Conservation (phyloP, 2,888 invertebrate species). For the Dimorphilus gyrociliatus region DNA sequence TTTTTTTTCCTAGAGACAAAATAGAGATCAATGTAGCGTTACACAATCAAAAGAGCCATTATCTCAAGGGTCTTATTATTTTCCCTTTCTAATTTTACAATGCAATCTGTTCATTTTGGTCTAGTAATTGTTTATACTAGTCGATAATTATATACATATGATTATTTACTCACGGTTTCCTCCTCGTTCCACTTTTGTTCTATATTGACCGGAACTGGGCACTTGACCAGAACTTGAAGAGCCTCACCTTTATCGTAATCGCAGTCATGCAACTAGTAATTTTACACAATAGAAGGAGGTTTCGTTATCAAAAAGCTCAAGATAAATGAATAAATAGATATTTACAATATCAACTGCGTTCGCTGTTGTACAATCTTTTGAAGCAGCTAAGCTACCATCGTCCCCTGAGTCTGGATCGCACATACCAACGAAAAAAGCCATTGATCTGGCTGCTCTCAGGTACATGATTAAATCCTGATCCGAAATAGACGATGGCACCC, state of each 20-base stretch:
- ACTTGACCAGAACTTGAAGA: constrained; percentile 84
- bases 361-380: constrained; percentile 89
- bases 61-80: too few relatives aligned
- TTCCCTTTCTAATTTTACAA: too few relatives aligned
- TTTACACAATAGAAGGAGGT: too few relatives aligned
- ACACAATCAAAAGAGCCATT: too few relatives aligned
- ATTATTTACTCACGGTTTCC: constrained; percentile 58
- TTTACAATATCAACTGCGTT: constrained; percentile 82
- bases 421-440: constrained; percentile 97
- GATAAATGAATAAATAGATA: constrained; percentile 13
- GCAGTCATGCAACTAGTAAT: constrained; percentile 67
- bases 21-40: too few relatives aligned
- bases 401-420: constrained; percentile 93
- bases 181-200: constrained; percentile 97
- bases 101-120: too few relatives aligned
- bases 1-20: too few relatives aligned
- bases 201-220: constrained; percentile 87
- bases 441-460: constrained; percentile 78
- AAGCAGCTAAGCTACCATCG: constrained; percentile 89
- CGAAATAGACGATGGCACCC: constrained; percentile 73
- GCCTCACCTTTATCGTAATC: constrained; percentile 93
- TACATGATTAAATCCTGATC: constrained; percentile 95
- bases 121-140: too few relatives aligned
- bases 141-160: too few relatives aligned
- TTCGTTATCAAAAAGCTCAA: too few relatives aligned